phyloP scores from a whole-genome alignment of 2,797 vertebrate species.

The Gymnoscopelus braueri region DNA sequence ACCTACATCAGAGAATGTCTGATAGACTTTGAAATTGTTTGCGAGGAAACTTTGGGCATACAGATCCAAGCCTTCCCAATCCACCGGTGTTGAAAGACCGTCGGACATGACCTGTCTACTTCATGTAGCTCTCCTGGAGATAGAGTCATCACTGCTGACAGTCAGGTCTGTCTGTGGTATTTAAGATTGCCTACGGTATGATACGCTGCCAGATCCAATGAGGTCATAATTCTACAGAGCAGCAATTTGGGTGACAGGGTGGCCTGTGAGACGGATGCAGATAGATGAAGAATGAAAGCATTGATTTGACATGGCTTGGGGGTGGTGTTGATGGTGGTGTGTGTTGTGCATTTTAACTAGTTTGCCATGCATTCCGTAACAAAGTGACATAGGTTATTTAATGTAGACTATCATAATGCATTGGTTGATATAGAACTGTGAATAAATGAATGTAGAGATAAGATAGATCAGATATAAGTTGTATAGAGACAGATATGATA shows the following conservation, averaged over 20 bases:
- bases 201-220: constrained; percentile 74
- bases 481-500: too few relatives aligned
- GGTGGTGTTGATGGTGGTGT: constrained; percentile 34
- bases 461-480: too few relatives aligned
- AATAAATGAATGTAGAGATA: too few relatives aligned
- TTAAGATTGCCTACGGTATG: constrained; percentile 73
- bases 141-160: constrained; percentile 63
- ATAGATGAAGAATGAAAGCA: constrained; percentile 73
- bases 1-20: constrained; percentile 8
- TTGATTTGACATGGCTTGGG: constrained; percentile 70
- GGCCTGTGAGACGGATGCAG: constrained; percentile 74
- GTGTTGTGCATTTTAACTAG: constrained; percentile 59
- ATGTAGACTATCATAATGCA: neutral
- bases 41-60: constrained; percentile 36
- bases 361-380: constrained; percentile 14
- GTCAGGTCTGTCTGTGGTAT: constrained; percentile 60
- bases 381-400: constrained; percentile 15
- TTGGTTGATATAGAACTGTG: too few relatives aligned
- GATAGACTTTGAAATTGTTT: constrained; percentile 53
- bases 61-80: constrained; percentile 43
- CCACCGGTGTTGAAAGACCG: constrained; percentile 51
- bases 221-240: constrained; percentile 80
- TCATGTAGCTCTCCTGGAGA: constrained; percentile 55
- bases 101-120: constrained; percentile 64
- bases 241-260: constrained; percentile 81